Conservation (phyloP, 2,888 invertebrate species). For the Scaeva pyrastri region DNA sequence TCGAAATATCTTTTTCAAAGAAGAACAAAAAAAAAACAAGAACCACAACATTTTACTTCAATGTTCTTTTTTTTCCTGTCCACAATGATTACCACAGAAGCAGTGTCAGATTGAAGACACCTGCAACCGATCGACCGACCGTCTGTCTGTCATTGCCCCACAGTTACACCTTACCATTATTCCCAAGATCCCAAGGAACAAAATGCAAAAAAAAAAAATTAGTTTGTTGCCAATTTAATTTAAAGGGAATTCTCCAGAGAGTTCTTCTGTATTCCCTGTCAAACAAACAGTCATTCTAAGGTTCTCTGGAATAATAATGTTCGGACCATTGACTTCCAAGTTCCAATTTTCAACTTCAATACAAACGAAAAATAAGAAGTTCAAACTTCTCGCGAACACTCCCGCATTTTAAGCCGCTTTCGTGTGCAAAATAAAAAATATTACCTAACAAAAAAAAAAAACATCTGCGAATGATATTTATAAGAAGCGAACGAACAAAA, state of each 20-base stretch:
- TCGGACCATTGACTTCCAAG: slow-evolving; percentile 52
- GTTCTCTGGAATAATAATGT: slow-evolving; percentile 5
- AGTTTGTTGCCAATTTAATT: slow-evolving; percentile 58
- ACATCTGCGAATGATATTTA: slow-evolving; percentile 56
- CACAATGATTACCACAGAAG: slow-evolving; percentile 47
- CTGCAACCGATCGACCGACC: slow-evolving; percentile 49
- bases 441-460: slow-evolving; percentile 57
- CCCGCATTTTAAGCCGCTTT: slow-evolving; percentile 24
- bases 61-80: slow-evolving; percentile 51
- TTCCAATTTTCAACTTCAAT: background rate
- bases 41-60: slow-evolving; percentile 51
- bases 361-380: background rate
- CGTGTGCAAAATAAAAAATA: slow-evolving; percentile 36
- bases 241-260: slow-evolving; percentile 3
- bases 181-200: background rate
- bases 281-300: slow-evolving; percentile 22
- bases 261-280: background rate
- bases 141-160: too few relatives aligned
- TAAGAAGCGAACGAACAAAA: slow-evolving; percentile 58
- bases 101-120: slow-evolving; percentile 65
- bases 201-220: slow-evolving; percentile 60
- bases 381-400: background rate
- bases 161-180: background rate
- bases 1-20: slow-evolving; percentile 45
- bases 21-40: background rate